Base-by-base conservation (phyloP, 2,888 invertebrate species). In the Laspeyria flexula region DNA sequence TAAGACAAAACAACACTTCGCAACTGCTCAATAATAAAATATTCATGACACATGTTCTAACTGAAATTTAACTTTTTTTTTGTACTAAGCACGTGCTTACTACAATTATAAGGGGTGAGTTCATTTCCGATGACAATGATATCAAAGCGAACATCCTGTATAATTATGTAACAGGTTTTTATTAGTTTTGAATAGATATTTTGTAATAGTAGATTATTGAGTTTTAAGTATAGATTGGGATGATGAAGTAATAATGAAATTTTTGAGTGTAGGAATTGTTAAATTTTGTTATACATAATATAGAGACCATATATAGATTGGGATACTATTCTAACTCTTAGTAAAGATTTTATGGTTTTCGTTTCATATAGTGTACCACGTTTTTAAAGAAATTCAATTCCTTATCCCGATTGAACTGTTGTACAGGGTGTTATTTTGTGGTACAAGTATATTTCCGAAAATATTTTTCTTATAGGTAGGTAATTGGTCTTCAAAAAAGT, bases 91-190 rank as follows among this genome's bases (percentile, higher is more conserved):
- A 75, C 85, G 85, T 81, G 85, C 61, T 72, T 67, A 73, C 67
- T 75, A 65, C 75, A 72, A 84, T 85, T 85, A 86, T 74, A 81
- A 73, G 81, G 84, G 86, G 83, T 84, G 85, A 79, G 80, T 81
- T 83, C 79, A 82, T 84, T 87, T 88, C 89, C 89, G 85, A 86
- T 85, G 85, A 87, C 88, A 88, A 67, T 67, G 88, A 88, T 85
- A 88, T 81, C 80, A 79, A 77, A 73, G 47, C 53, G 43, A 65
- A 55, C 73, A 71, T 75, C 71, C 78, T 78, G 77, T 77, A 72
- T 72, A 58, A 65, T 70, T 71, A 62, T 33, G 29, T 52, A 63
- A 54, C 51, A 44, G 46, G 33, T 25, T 53, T 44, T 43, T 49
- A 31, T 29, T 21, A 21, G 2, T 21, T 31, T 45, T 9, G 23